Base-by-base conservation (phyloP, 1,140 invertebrate species). In the Pseudomyrmex cubaensis region DNA sequence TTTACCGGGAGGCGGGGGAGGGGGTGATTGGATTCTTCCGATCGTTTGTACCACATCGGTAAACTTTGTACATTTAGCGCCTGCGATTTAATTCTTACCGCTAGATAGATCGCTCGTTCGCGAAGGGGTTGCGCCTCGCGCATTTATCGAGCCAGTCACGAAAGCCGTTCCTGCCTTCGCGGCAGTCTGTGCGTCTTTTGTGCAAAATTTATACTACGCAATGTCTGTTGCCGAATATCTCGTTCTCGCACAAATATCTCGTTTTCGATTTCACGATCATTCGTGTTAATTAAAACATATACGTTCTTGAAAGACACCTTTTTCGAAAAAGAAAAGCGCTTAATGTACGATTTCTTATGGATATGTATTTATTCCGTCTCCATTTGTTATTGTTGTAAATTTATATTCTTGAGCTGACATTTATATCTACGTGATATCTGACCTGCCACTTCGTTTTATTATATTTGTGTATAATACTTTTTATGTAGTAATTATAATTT, bases 61-160 rank as follows among this genome's bases (percentile, higher is more conserved):
- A 93, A 93, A 93, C 90, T 93, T 93, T 93, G 90, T 88, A 91
- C 91, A 93, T 92, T 92, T 92, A 90, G 80, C 87, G 86, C 66
- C 85, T 67, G 70, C 20, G 54, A 72, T 70, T 80, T 80, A 62
- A 62, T 56, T 82, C 84, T 64, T 70, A 57, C 57, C 66, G 69
- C 20, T 22, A 66, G 52, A 50, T 54, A 46, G 44, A 80, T 80
- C 22, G 54, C 44, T 69, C 20, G 56, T 46, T 57, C n/a, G 69
- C 61, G 25, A 57, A 61, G 20, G 50, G 59, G 35, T 83, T 64
- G 69, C 22, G 35, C 35, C 35, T 35, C 56, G 61, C 56, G 61
- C 35, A 75, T 83, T 35, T 89, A 72, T 82, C 83, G 67, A 87
- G 59, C 62, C 61, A 72, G 75, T 88, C 83, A 84, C 85, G 82